Evolutionary conservation across 2,113 vertebrate species (phyloP), one percentile per base, ranked within the genome.

Genomic region (Percina caprodes): DNA sequence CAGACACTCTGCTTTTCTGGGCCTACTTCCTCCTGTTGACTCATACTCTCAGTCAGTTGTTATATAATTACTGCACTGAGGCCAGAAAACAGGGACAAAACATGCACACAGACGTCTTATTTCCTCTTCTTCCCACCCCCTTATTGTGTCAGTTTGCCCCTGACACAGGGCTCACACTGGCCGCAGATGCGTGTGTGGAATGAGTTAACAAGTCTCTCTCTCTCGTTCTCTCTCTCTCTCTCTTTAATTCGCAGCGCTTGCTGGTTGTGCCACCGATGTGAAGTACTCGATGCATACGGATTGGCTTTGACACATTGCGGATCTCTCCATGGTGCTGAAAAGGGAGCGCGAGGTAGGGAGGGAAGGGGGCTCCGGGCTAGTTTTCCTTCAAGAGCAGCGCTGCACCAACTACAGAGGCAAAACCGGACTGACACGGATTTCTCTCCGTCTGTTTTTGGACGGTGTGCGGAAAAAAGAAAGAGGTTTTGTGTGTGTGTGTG

Each of bases 11-110:
- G 58, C 23, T 73, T 67, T 56, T 65, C 68, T 70, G 54, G 68
- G 69, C 71, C 69, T 86, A 26, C 58, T 30, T 77, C 55, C 77
- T 74, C 42, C 79, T 69, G 65, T 85, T 86, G 80, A 86, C 72
- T 83, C 84, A 88, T 42, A 42, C 39, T 42, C 39, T 42, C 85
- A 76, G 79, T 81, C 85, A 84, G 63, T 33, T 23, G 35, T 91
- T 88, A 89, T 84, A 80, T 77, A 87, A 88, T 87, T 73, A 82
- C 86, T 85, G 81, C 82, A 79, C 49, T 60, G 56, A 60, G 58
- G 56, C 46, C 56, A 71, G 39, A 42, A 55, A 66, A 73, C 49
- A 52, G 1, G 51, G 30, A 19, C 35, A 66, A 55, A 49, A 55
- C 45, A 69, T 52, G 45, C 62, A 54, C 55, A 67, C 10, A 46